These are phyloP conservation scores for Leptoclinus maculatus DNA, from an alignment of 2,797 vertebrate genomes.

Conservation along the genomic window DNA sequence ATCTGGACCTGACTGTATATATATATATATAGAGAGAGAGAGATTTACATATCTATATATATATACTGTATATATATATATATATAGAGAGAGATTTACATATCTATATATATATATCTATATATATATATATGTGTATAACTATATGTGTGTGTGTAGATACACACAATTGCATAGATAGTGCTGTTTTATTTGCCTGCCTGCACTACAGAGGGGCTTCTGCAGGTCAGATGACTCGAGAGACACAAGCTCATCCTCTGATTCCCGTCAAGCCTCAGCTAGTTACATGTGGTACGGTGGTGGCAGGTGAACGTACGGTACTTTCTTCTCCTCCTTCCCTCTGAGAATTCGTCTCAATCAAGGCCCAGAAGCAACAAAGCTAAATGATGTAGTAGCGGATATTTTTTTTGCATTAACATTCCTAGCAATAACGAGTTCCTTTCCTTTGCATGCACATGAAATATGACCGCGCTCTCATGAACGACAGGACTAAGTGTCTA, in stretches of 20 bases:
- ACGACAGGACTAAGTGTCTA: not conserved
- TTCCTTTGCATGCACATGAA: conserved; percentile 1
- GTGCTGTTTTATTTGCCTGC: conserved; percentile 9
- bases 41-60: not conserved
- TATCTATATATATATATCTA: not conserved
- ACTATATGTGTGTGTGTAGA: not conserved
- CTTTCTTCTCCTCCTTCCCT: not conserved
- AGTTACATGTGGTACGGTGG: not conserved
- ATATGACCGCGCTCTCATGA: not conserved
- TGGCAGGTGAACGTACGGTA: not conserved
- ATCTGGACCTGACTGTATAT: conserved; percentile 57
- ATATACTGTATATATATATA: not conserved
- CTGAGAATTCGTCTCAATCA: not conserved
- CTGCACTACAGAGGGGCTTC: conserved; percentile 5
- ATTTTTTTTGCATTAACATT: conserved; percentile 1
- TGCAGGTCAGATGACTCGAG: conserved; percentile 27
- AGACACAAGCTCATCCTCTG: conserved; percentile 17
- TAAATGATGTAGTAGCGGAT: not conserved
- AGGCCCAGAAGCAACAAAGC: not conserved
- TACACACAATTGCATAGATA: conserved; percentile 11
- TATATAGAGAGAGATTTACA: no score
- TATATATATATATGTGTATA: not conserved
- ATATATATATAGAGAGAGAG: not conserved
- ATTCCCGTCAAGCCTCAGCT: conserved; percentile 1
- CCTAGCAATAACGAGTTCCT: not conserved